phyloP scores from a whole-genome alignment of 2,113 vertebrate genomes.

The Leucosticte australis region DNA sequence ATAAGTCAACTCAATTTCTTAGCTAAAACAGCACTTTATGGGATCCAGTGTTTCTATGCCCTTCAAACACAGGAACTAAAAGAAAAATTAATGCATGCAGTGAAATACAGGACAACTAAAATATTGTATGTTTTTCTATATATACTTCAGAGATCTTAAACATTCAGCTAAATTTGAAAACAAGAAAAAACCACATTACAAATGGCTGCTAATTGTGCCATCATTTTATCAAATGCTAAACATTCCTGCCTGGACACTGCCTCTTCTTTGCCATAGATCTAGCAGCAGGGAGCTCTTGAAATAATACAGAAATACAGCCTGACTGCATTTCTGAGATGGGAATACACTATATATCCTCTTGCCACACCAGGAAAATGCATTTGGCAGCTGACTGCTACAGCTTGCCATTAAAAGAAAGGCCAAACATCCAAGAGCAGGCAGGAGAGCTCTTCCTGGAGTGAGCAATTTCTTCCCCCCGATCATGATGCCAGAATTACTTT shows the following conservation, averaged over 20 bases:
- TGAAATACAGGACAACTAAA: background rate
- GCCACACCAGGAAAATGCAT: background rate
- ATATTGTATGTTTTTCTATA: background rate
- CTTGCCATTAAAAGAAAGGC: background rate
- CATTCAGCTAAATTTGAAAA: background rate
- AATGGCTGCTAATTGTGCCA: background rate
- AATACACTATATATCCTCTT: background rate
- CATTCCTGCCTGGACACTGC: background rate
- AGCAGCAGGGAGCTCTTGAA: background rate
- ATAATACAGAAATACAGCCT: background rate
- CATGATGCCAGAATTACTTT: accelerated
- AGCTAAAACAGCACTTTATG: background rate
- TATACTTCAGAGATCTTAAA: background rate
- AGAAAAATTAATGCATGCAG: background rate
- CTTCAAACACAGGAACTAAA: background rate
- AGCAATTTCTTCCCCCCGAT: background rate
- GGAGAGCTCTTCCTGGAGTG: background rate
- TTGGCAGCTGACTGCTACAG: slow-evolving; percentile 3
- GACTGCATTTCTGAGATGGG: background rate
- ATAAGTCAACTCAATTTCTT: background rate
- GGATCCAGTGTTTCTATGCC: background rate
- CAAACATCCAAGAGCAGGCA: background rate
- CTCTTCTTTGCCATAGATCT: background rate
- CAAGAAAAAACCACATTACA: background rate
- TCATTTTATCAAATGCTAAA: background rate